Evolutionary conservation across 2,888 invertebrate species (phyloP), one percentile per base, ranked within the genome.

Genomic region (Epinotia ramella): DNA sequence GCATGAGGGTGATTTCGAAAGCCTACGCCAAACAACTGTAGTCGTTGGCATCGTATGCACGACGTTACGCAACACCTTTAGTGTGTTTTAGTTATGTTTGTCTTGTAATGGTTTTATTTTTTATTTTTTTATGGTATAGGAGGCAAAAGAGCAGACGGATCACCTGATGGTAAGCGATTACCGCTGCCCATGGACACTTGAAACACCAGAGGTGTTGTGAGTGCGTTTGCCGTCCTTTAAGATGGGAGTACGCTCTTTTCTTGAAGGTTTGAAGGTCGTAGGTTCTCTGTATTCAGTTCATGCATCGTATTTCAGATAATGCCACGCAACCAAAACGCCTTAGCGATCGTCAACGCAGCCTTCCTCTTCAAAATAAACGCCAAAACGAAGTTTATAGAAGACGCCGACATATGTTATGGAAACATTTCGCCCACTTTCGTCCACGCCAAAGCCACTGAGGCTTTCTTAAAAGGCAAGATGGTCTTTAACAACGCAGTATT

Each of bases 311-410:
- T 88, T 40, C 87, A 96, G 97, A 96, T 97, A 62, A 96, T 96
- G 95, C 96, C 97, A 0, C 92, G 97, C 79, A 96, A 96, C 56
- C 97, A 97, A 89, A 97, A 97, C 84, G 96, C 97, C 0, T 95
- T 97, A 82, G 97, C 97, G 0, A 96, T 96, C 76, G 96, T 97
- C 0, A 97, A 97, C 83, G 96, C 96, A 3, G 97, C 96, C 0
- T 97, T 97, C 81, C 90, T 96, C 0, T 83, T 97, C n/a, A 94
- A 96, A 84, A 78, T 96, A 6, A 86, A 94, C 66, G 81, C 84
- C 75, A 78, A 89, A 68, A 84, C 93, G 73, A 82, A 83, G 2
- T 74, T 79, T 2, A 83, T 89, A 67, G 83, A 84, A 77, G 81
- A 78, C 1, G 96, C 96, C 0, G 91, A 90, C 11, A 95, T 97